Evolutionary conservation across 2,888 invertebrate genomes (phyloP).

Genomic region (Drosophila nigritarsus): DNA sequence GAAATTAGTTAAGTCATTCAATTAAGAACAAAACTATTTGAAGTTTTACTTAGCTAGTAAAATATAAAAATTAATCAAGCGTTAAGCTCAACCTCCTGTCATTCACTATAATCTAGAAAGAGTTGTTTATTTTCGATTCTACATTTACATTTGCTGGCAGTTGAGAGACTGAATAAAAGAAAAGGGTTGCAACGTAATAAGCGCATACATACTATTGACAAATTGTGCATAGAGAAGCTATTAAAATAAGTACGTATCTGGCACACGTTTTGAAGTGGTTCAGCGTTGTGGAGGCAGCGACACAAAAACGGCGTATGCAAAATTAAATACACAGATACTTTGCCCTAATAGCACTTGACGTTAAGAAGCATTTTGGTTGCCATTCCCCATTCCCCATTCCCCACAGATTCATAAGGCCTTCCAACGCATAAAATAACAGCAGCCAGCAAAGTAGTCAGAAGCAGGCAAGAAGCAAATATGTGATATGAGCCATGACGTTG

Average conservation of each 20-base stretch:
- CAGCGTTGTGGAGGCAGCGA: constrained; percentile 2
- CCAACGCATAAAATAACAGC: constrained; percentile 18
- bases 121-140: neutral
- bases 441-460: neutral
- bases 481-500: constrained; percentile 67
- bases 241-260: neutral
- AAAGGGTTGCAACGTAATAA: neutral
- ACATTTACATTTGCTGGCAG: neutral
- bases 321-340: constrained; percentile 22
- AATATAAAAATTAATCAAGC: too few relatives aligned
- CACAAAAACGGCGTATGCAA: constrained; percentile 13
- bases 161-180: too few relatives aligned
- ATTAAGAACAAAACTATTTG: neutral
- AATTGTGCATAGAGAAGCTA: neutral
- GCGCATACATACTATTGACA: neutral
- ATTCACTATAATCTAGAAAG: neutral
- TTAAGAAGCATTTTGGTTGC: constrained; percentile 21
- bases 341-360: constrained; percentile 30
- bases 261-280: constrained; percentile 12
- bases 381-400: constrained; percentile 6
- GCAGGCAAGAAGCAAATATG: constrained; percentile 46
- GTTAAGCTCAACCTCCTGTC: too few relatives aligned
- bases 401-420: constrained; percentile 38
- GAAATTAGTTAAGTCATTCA: neutral
- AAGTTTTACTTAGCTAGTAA: neutral